A percentile compares a stretch with the other conserved stretches of the same genome.
These are phyloP conservation scores for Xyrauchen texanus DNA, from an alignment of 2,113 vertebrate genomes.

Conservation along the genomic window DNA sequence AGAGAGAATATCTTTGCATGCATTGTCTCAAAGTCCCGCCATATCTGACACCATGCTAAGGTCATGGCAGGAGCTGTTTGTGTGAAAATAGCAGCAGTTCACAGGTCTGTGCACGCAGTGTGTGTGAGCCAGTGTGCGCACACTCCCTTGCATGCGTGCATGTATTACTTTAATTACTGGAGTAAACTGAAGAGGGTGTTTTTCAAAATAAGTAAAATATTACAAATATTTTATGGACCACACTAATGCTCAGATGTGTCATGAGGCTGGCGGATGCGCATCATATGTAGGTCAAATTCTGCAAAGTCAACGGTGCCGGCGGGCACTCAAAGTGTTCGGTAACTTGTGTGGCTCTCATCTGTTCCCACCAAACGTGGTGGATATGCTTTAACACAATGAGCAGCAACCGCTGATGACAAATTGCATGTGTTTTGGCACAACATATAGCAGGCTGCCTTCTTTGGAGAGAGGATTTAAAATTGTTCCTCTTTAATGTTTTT, in stretches of 20 bases:
- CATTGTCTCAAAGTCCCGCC: too few species aligned
- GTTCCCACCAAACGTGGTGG: constrained; percentile 17
- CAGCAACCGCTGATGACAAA: neutral
- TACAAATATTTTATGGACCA: too few species aligned
- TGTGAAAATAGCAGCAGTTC: constrained; percentile 46
- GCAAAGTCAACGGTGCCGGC: constrained; percentile 53
- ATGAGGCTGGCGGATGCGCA: constrained; percentile 16
- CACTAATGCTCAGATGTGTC: constrained; percentile 57
- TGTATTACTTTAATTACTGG: neutral
- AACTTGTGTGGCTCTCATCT: neutral
- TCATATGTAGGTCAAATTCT: constrained; percentile 56
- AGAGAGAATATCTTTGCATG: too few species aligned
- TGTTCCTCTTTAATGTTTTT: neutral
- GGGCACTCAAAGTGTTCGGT: neutral
- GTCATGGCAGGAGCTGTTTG: constrained; percentile 10
- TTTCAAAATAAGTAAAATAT: too few species aligned
- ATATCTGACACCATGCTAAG: too few species aligned
- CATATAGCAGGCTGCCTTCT: neutral
- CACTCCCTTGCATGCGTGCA: neutral
- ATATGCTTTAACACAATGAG: neutral
- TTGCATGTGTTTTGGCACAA: constrained; percentile 7
- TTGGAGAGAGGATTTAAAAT: neutral
- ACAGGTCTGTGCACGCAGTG: constrained; percentile 16
- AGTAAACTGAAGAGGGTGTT: neutral
- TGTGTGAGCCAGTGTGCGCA: neutral